Evolutionary conservation across 2,113 vertebrate genomes (phyloP), one percentile per base, ranked within the genome.

Genomic region (Larimichthys crocea): DNA sequence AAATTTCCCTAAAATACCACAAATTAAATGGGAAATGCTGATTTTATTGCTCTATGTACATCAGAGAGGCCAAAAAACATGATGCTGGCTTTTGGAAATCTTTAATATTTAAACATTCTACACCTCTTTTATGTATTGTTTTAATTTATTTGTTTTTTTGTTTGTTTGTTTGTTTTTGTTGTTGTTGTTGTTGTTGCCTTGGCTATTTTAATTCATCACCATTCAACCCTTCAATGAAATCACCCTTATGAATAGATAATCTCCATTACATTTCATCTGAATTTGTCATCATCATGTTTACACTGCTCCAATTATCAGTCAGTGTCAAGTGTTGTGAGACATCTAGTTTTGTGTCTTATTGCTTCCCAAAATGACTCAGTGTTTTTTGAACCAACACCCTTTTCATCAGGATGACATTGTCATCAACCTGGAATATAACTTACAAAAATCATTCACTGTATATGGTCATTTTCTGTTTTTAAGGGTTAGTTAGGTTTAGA

Each of bases 1-100:
- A 76, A 80, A 83, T 72, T 63, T 79, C 64, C 57, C 75, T 24
- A 46, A 81, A 90, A 83, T 86, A 88, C 78, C 74, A 74, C 72
- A 72, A 57, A 79, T 29, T 15, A 77, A 86, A 86, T 87, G 52
- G 70, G 52, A 88, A 88, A 79, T 60, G 72, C 44, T 86, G 73
- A 66, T 82, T 84, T 84, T 81, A 83, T 77, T 84, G 59, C 29
- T 35, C 64, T 44, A 5, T 49, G 35, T n/a, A 26, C 22, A 76
- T 77, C 68, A 48, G 12, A 76, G 55, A 72, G 10, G 57, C 15
- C 68, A 29, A 81, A 78, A 31, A 40, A 22, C 40, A 67, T 70
- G 49, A 2, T 62, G 14, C 40, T 22, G 10, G 42, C 50, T 31
- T 42, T 48, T 50, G 42, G 42, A 15, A 31, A 31, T 31, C 55